A percentile compares a stretch with the other conserved stretches of the same genome.
Evolutionary conservation across 2,113 vertebrate species (phyloP).

Genomic region (Mirounga angustirostris): DNA sequence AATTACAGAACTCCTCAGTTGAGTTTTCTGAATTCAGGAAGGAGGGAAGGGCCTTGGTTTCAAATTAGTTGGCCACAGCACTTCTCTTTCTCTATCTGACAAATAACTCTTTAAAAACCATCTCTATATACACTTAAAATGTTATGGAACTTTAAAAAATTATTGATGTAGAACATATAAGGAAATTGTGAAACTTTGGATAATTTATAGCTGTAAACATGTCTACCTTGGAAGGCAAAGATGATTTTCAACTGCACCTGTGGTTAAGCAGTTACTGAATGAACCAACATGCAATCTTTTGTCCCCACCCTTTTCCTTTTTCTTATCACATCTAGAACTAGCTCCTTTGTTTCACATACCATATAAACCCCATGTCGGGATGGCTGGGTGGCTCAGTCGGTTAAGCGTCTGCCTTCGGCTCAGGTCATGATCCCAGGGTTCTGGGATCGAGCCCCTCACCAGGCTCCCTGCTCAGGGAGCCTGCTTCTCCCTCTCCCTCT

Average conservation of each 20-base stretch:
- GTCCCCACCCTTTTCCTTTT: not conserved
- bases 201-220: not conserved
- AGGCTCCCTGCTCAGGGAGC: not conserved
- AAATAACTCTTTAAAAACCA: not conserved
- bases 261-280: not conserved
- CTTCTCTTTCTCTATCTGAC: not conserved
- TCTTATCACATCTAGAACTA: not conserved
- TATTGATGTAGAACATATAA: not conserved
- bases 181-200: not conserved
- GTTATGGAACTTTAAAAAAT: not conserved
- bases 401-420: not conserved
- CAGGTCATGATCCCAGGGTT: not conserved
- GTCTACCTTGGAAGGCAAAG: rapidly evolving
- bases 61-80: not conserved
- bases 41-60: not conserved
- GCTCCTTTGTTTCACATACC: not conserved
- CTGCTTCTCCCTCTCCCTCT: not conserved
- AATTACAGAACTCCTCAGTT: not conserved
- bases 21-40: conserved; percentile 36
- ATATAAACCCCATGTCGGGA: not conserved
- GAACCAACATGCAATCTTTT: too few species aligned
- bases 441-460: too few species aligned
- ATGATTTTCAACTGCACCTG: not conserved
- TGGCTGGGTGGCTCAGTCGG: not conserved
- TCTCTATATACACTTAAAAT: not conserved